Evolutionary conservation across 2,113 vertebrate species (phyloP).

Genomic region (Capreolus pygargus): DNA sequence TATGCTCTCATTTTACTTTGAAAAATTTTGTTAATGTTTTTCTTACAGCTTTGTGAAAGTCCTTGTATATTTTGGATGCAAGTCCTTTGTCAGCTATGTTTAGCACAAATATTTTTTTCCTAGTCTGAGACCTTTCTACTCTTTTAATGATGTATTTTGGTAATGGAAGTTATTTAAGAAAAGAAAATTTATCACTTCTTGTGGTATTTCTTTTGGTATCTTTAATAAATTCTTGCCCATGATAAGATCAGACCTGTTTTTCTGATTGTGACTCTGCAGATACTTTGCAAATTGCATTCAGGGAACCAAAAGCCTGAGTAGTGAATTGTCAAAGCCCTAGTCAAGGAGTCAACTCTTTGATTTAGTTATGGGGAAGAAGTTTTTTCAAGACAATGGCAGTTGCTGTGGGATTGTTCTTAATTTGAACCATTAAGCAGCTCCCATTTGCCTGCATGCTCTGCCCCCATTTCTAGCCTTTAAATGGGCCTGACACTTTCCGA

Average conservation of each 20-base stretch:
- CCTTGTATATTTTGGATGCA: background rate
- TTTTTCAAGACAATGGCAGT: background rate
- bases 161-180: background rate
- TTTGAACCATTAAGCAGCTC: background rate
- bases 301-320: background rate
- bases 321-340: background rate
- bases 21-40: background rate
- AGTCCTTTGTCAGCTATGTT: background rate
- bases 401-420: background rate
- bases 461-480: background rate
- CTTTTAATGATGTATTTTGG: background rate
- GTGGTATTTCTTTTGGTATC: background rate
- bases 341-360: background rate
- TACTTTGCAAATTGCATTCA: constrained; percentile 9
- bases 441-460: background rate
- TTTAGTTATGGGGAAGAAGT: background rate
- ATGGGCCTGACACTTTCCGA: background rate
- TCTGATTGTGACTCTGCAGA: background rate
- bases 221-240: background rate
- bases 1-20: background rate
- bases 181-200: background rate
- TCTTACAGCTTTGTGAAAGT: background rate
- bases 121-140: background rate
- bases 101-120: background rate
- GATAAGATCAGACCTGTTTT: background rate